Evolutionary conservation across 2,797 vertebrate genomes (phyloP), one percentile per base, ranked within the genome.

Genomic region (Propithecus deckenii): DNA sequence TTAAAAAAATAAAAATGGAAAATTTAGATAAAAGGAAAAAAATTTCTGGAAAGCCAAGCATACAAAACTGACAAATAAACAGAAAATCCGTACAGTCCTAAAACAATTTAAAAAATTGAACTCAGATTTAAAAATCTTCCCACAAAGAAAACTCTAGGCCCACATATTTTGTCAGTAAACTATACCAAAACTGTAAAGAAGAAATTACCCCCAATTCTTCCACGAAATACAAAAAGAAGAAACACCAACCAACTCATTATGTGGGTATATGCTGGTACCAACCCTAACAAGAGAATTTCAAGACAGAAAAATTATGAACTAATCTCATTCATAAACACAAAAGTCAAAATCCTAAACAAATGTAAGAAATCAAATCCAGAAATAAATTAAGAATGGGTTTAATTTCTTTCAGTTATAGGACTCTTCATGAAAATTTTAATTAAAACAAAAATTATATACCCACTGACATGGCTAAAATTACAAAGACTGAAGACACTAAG

Each of bases 261-360:
- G 11, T 13, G 32, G 30, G 32, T 85, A 67, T 35, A 91, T 41
- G 8, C 17, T 74, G 41, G 35, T 22, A 67, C 57, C 52, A 91
- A 94, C 41, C 78, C 86, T 87, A 81, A 78, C 14, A 81, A 71
- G 50, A 83, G 30, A 69, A 88, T 84, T 88, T 55, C 83, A 78
- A 94, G 76, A 87, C 35, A 59, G 32, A n/a, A 96, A 83, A 95
- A 74, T 65, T 74, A 91, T 32, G 61, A 74, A 80, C 20, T 76
- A 35, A 28, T 50, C 5, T 93, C 35, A 46, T 71, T 93, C 18
- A 61, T 69, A 30, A 86, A 86, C 23, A 67, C 32, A 48, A 32
- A 43, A 38, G 67, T 25, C 74, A 80, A 78, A 92, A 61, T 59
- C 61, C 50, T 75, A 79, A 69, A 86, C 30, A 69, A 63, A 96